phyloP scores from a whole-genome alignment of 2,113 vertebrate species.

The Gasterosteus aculeatus region DNA sequence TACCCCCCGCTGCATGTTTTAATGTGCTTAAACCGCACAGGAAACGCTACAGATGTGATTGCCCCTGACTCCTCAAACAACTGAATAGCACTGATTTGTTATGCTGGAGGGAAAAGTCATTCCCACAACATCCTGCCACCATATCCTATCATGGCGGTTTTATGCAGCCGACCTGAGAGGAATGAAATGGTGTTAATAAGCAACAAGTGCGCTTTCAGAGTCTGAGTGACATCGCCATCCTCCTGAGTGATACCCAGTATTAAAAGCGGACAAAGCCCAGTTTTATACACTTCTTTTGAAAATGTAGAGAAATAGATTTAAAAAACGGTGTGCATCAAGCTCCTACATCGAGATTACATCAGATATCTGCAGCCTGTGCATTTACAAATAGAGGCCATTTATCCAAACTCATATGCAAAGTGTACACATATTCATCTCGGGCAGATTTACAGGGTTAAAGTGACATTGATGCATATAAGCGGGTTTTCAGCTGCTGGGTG shows the following conservation, averaged over 20 bases:
- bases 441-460: not conserved
- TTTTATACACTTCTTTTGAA: not conserved
- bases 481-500: not conserved
- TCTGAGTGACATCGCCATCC: not conserved
- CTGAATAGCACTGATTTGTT: slow-evolving; percentile 28
- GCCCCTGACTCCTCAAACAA: slow-evolving; percentile 17
- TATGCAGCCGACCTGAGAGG: slow-evolving; percentile 42
- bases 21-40: slow-evolving; percentile 23
- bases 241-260: not conserved
- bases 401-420: not conserved
- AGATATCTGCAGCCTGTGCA: not conserved
- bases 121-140: slow-evolving; percentile 28
- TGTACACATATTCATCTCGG: not conserved
- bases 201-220: slow-evolving; percentile 40
- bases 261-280: not conserved
- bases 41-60: slow-evolving; percentile 44
- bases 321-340: not conserved
- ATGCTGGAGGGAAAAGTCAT: slow-evolving; percentile 30
- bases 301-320: not conserved
- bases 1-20: slow-evolving; percentile 12
- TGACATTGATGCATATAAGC: not conserved
- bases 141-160: slow-evolving; percentile 21
- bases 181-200: slow-evolving; percentile 40
- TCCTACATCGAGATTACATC: not conserved
- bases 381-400: not conserved